These are phyloP conservation scores for Pristiophorus japonicus DNA, from an alignment of 2,113 vertebrate genomes.

Conservation along the genomic window DNA sequence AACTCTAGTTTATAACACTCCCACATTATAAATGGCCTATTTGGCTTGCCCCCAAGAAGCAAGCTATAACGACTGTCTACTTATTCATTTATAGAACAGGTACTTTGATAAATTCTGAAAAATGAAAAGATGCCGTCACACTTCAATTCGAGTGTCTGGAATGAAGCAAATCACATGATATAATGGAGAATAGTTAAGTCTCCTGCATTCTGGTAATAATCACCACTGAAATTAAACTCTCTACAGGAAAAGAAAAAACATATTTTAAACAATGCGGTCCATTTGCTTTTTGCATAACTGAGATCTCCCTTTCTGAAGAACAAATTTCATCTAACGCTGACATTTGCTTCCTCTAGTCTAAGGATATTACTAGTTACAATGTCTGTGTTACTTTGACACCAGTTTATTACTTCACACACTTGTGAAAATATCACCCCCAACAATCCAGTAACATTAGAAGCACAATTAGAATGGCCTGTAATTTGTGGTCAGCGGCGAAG, in stretches of 20 bases:
- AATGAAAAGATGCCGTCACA: not conserved
- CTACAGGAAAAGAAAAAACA: not conserved
- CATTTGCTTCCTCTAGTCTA: not conserved
- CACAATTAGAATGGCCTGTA: not conserved
- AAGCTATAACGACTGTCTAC: conserved; percentile 9
- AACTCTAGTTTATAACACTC: conserved; percentile 12
- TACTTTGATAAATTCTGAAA: not conserved
- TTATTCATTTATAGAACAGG: not conserved
- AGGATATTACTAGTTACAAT: not conserved
- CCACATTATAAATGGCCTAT: conserved; percentile 27
- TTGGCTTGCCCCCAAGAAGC: conserved; percentile 1
- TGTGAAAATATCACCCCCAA: not conserved
- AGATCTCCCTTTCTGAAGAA: too few relatives aligned
- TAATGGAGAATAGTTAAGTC: not conserved
- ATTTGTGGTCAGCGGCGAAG: too few relatives aligned
- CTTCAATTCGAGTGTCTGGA: not conserved
- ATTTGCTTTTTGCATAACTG: not conserved
- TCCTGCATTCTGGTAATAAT: not conserved
- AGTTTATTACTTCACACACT: not conserved
- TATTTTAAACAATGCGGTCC: not conserved
- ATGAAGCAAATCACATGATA: not conserved
- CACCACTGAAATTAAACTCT: not conserved
- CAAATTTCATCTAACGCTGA: not conserved
- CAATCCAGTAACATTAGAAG: not conserved
- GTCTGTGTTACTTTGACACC: not conserved